Conservation (phyloP, 2,113 vertebrate species). For the Nycticebus coucang region DNA sequence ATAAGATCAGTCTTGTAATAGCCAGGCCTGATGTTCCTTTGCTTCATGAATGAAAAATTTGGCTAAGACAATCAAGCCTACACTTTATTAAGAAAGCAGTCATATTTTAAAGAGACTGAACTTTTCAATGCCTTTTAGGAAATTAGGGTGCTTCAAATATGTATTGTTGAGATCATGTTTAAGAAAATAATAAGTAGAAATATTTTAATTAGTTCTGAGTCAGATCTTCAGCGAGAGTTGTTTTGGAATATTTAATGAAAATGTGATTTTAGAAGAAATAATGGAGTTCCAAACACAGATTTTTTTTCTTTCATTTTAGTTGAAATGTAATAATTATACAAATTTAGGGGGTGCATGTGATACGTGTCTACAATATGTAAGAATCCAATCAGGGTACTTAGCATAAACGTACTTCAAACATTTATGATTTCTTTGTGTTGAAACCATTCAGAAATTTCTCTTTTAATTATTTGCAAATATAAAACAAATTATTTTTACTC, state of each 20-base stretch:
- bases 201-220: neutral
- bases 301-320: neutral
- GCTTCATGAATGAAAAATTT: neutral
- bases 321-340: neutral
- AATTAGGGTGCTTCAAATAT: neutral
- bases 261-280: neutral
- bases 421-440: neutral
- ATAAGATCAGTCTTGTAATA: neutral
- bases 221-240: neutral
- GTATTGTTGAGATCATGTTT: neutral
- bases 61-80: neutral
- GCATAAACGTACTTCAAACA: neutral
- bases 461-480: neutral
- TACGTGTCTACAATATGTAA: neutral
- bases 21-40: neutral
- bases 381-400: neutral
- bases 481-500: neutral
- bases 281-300: neutral
- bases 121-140: neutral
- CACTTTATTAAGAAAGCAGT: neutral
- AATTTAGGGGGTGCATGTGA: neutral
- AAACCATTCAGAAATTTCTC: neutral
- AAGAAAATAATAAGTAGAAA: constrained; percentile 34
- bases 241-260: constrained; percentile 50
- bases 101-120: constrained; percentile 1